These are phyloP conservation scores for Oryzias woworae DNA, from an alignment of 2,113 vertebrate genomes.

Conservation along the genomic window DNA sequence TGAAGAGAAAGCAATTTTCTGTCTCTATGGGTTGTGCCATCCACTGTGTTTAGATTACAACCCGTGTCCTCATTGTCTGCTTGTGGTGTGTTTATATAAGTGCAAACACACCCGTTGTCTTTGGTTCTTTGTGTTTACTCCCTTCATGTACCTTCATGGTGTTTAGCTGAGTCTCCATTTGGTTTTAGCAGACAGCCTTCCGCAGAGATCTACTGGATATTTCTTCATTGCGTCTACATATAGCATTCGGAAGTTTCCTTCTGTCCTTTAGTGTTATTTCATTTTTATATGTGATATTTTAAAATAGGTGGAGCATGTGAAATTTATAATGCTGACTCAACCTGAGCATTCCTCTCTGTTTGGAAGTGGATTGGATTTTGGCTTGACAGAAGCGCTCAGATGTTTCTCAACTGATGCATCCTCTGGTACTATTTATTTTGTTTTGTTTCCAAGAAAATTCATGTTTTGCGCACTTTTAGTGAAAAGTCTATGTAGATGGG, in stretches of 20 bases:
- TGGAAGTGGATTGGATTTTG: too few species aligned
- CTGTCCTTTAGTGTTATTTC: too few species aligned
- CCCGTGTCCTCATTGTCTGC: slow-evolving; percentile 6
- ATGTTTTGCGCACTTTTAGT: too few species aligned
- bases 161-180: not conserved
- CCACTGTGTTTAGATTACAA: slow-evolving; percentile 6
- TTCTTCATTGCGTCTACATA: not conserved
- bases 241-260: not conserved
- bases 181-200: not conserved
- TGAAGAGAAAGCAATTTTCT: slow-evolving; percentile 7
- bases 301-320: too few species aligned
- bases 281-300: too few species aligned
- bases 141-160: not conserved
- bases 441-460: too few species aligned
- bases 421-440: too few species aligned
- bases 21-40: not conserved
- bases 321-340: too few species aligned
- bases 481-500: too few species aligned
- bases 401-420: too few species aligned
- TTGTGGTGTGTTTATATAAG: slow-evolving; percentile 18
- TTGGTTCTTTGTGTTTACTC: slow-evolving; percentile 4
- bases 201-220: not conserved
- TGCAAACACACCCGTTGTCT: slow-evolving; percentile 16
- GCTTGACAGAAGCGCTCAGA: too few species aligned
- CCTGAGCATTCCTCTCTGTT: too few species aligned